Evolutionary conservation across 2,888 invertebrate genomes (phyloP), one percentile per base, ranked within the genome.

Genomic region (Schrankia costaestrigalis): DNA sequence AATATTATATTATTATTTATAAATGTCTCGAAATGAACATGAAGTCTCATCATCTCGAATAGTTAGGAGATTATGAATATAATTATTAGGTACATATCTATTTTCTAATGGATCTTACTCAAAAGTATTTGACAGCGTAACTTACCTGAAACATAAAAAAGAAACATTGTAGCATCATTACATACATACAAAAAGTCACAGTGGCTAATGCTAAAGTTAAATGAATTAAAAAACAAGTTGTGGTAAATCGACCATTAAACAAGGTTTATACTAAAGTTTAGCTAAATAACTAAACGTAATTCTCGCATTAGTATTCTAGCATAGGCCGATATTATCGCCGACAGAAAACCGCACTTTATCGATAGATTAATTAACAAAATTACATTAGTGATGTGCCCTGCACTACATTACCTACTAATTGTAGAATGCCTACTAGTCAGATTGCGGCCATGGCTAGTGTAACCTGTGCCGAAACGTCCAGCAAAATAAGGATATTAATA

Each of bases 351-450:
- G 42, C 45, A 35, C 31, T 51, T 48, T 44, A 50, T 46, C 40
- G 62, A 55, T 59, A 47, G 45, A 61, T 62, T 67, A 60, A 69
- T 67, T 68, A 68, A 57, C 53, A 47, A 61, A 65, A 71, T 70
- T 62, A 56, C 62, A 47, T 57, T 61, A 50, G 52, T 58, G 47
- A 63, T 58, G 37, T 50, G 38, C 45, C 41, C 43, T 46, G 44
- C 41, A 40, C 45, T 54, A 44, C 53, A 67, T 60, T 57, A 54
- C 39, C 18, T 34, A 35, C 41, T 61, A 68, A 65, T 67, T 60
- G 55, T 52, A 44, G 56, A 58, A 54, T 57, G 58, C 58, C 56
- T 61, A 66, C 61, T 54, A 66, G 52, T 71, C 65, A 71, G 55
- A 46, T 61, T 53, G 46, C 53, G n/a, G n/a, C n/a, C n/a, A n/a